Evolutionary conservation across 2,797 vertebrate genomes (phyloP), one percentile per base, ranked within the genome.

Genomic region (Ctenopoma multispine): DNA sequence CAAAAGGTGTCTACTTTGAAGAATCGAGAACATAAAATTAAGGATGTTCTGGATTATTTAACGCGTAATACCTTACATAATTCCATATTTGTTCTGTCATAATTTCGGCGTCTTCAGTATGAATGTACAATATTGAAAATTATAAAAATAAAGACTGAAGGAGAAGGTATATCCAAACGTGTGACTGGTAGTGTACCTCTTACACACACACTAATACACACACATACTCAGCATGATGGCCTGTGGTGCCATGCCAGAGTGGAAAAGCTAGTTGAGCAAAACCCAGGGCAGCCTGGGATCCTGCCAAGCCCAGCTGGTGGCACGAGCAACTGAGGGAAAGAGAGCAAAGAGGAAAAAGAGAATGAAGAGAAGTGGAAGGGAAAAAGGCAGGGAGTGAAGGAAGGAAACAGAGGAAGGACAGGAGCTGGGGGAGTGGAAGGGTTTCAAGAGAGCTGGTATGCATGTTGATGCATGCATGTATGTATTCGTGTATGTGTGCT

Each of bases 301-400:
- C 73, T 44, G 88, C 89, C 88, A 85, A 66, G 84, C 79, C 78
- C 89, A 88, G 87, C 83, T 86, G 85, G 89, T 79, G 83, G 77
- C 68, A 64, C 53, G 58, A 68, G 78, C 72, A 71, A 78, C 66
- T 21, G 69, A 69, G 75, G 72, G 68, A 53, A 69, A 64, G 69
- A 54, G 59, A 67, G 69, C 3, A 29, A 21, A 54, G 75, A 78
- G 43, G 76, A 75, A 44, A 63, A 82, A 43, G 63, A 64, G 71
- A 72, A 87, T 34, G 73, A 68, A 48, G 63, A 60, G 61, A 41
- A 40, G 27, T 46, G 48, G 31, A 61, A 47, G 40, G 63, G 61
- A 47, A 49, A 50, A 34, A 69, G 9, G 63, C 5, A 44, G 43
- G 17, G 43, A n/a, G 51, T 31, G 64, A 54, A 38, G 64, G 62